Base-by-base conservation (phyloP, 2,797 vertebrate species). In the Dendrocincla fuliginosa region DNA sequence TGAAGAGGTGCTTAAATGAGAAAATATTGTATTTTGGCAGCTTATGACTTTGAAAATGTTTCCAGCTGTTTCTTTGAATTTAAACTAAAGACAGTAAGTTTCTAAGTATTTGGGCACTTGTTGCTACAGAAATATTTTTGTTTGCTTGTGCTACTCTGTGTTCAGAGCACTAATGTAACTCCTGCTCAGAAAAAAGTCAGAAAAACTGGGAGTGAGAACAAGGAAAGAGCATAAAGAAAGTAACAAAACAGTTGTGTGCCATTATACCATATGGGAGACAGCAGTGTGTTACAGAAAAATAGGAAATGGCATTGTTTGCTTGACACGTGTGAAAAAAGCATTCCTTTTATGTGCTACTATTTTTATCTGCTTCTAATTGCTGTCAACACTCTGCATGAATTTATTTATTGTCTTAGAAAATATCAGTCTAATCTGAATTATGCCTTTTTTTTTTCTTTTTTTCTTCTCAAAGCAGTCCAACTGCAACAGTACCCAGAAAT, bases 1-100 rank as follows among this genome's bases (percentile, higher is more conserved):
- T 70, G 44, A 60, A 80, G 87, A 93, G 52, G 74, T 88, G 9
- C 32, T 91, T 87, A 61, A 78, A 75, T 76, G 83, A n/a, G 37
- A 78, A 78, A 84, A 37, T 13, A 47, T 50, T 86, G 68, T 87
- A 17, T 82, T 96, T 87, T 81, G 50, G 32, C 42, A 70, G 19
- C 18, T 75, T 90, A 37, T 91, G 30, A 90, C 57, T 87, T 82
- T 39, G 27, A 76, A 92, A 89, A 85, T 25, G 11, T 44, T 87
- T 80, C 55, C 71, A 87, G 78, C 39, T 67, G 25, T 44, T 90
- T 68, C 28, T 65, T 64, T 47, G 42, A 53, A 52, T 86, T 82
- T 74, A 11, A 80, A 79, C 9, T 64, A 14, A 81, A 35, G 61
- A 11, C 28, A 16, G 5, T 23, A 64, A 28, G 6, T 55, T 82